phyloP scores from a whole-genome alignment of 2,797 vertebrate genomes.

The Amazona ochrocephala region DNA sequence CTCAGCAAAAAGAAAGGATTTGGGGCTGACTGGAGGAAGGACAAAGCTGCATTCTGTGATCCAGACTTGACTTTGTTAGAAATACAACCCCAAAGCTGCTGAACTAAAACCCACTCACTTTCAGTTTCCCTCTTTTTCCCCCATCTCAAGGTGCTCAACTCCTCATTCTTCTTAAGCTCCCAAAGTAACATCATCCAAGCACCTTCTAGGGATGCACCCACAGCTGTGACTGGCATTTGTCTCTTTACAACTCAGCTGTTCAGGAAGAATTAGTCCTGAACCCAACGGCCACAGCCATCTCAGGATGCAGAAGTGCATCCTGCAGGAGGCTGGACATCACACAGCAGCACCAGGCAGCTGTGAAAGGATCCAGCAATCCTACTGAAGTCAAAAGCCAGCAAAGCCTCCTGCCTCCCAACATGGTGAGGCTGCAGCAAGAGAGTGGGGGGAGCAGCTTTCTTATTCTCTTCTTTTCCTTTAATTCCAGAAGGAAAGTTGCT shows the following conservation, averaged over 20 bases:
- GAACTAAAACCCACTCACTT: not conserved
- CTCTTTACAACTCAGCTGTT: not conserved
- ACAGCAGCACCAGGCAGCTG: not conserved
- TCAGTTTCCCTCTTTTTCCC: not conserved
- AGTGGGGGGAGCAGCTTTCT: not conserved
- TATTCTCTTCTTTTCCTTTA: not conserved
- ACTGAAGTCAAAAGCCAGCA: not conserved
- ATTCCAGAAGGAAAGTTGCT: not conserved
- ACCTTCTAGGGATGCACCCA: not conserved
- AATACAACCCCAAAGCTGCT: not conserved
- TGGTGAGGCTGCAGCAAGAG: not conserved
- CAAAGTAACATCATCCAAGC: not conserved
- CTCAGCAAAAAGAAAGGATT: not conserved
- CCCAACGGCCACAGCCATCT: not conserved
- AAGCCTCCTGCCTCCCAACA: not conserved
- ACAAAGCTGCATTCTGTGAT: not conserved
- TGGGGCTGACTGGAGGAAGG: not conserved
- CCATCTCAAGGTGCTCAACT: not conserved
- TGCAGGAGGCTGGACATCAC: not conserved
- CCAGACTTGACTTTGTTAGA: not conserved
- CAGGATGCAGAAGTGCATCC: not conserved
- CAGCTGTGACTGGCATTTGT: not conserved
- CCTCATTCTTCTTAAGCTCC: not conserved
- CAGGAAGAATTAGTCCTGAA: not conserved
- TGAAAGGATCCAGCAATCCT: not conserved